phyloP scores from a whole-genome alignment of 2,797 vertebrate genomes.

The Halcyon smyrnensis region DNA sequence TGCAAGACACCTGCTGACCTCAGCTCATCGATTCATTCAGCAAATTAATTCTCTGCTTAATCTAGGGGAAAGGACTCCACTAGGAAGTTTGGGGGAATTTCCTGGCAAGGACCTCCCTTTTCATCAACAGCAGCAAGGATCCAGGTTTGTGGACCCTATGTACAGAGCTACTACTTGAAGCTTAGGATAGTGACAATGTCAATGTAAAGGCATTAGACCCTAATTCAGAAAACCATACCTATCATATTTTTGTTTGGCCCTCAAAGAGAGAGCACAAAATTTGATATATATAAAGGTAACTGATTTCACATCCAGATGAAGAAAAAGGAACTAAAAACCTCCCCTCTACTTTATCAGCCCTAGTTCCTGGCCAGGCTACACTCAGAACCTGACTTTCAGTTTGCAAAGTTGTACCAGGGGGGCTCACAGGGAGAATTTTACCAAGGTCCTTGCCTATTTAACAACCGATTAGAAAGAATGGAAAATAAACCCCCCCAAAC shows the following conservation, averaged over 20 bases:
- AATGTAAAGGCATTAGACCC: not conserved
- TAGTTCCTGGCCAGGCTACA: not conserved
- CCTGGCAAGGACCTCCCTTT: not conserved
- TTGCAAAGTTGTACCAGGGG: not conserved
- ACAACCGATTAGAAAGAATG: not conserved
- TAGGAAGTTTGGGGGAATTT: accelerated
- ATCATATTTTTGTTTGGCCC: not conserved
- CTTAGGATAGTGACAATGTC: not conserved
- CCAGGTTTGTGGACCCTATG: not conserved
- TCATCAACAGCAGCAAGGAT: not conserved
- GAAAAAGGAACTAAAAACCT: not conserved
- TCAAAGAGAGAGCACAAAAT: not conserved
- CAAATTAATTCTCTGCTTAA: accelerated
- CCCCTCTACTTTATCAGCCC: not conserved
- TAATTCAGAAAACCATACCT: not conserved
- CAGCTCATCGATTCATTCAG: not conserved
- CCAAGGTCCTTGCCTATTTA: not conserved
- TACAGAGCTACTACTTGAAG: not conserved
- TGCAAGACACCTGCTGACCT: not conserved
- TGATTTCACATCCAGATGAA: not conserved
- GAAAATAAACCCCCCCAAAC: not conserved
- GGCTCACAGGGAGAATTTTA: not conserved
- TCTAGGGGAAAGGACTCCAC: accelerated
- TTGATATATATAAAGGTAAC: not conserved
- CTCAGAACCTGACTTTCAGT: not conserved